Conservation (phyloP, 2,888 invertebrate genomes). For the Shargacucullia verbasci region DNA sequence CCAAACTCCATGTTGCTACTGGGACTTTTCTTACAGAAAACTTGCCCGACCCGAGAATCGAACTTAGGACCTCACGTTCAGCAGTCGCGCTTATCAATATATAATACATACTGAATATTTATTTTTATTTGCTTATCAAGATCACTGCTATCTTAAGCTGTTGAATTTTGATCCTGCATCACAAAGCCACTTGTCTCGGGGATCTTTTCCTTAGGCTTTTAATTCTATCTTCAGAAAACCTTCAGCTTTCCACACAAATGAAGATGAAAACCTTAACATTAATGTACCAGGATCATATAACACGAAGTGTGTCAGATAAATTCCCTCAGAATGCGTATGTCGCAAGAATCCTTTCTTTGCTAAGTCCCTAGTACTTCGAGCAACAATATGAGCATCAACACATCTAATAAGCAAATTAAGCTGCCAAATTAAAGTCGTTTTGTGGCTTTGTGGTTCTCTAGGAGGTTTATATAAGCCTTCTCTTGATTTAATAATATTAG, state of each 20-base stretch:
- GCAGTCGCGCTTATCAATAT: too few species aligned
- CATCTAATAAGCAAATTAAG: constrained; percentile 3
- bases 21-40: too few species aligned
- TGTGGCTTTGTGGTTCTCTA: not conserved
- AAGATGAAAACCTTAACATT: not conserved
- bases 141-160: too few species aligned
- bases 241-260: not conserved
- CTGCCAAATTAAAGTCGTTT: constrained; percentile 2
- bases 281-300: constrained; percentile 19
- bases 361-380: constrained; percentile 12
- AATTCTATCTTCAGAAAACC: too few species aligned
- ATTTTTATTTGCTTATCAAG: too few species aligned
- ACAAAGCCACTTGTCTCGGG: too few species aligned
- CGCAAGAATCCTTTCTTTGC: not conserved
- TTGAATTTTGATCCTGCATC: too few species aligned
- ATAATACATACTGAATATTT: too few species aligned
- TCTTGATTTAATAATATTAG: constrained; percentile 2
- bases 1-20: too few species aligned
- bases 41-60: too few species aligned
- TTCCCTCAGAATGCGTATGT: constrained; percentile 5
- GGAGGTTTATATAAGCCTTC: not conserved
- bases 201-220: too few species aligned
- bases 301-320: not conserved
- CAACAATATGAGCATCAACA: constrained; percentile 21
- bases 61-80: too few species aligned